A percentile compares a stretch with the other conserved stretches of the same genome.
These are phyloP conservation scores for Julus scanicus DNA, from an alignment of 2,888 invertebrate species.

Conservation along the genomic window DNA sequence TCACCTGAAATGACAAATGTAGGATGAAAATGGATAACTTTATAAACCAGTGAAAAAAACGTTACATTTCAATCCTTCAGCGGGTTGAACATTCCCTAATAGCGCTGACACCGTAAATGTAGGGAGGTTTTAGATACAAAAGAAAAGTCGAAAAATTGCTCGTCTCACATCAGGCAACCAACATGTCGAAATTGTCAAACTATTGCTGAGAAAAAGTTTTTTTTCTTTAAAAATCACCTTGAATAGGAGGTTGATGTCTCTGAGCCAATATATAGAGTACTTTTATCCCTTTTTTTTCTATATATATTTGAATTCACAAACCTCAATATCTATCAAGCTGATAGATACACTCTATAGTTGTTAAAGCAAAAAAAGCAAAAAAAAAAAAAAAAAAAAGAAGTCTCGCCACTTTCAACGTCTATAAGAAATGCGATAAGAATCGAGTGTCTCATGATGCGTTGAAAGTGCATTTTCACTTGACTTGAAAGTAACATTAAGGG, in stretches of 20 bases:
- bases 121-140: constrained; percentile 13
- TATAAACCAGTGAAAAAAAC: constrained; percentile 13
- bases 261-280: constrained; percentile 37
- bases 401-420: neutral
- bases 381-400: neutral
- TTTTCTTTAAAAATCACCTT: constrained; percentile 36
- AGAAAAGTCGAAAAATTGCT: constrained; percentile 37
- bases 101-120: constrained; percentile 9
- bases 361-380: constrained; percentile 8
- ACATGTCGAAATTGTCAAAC: constrained; percentile 37
- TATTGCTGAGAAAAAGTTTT: neutral
- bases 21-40: neutral
- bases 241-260: constrained; percentile 13
- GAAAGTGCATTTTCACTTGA: constrained; percentile 50
- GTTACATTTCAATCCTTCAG: constrained; percentile 4
- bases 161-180: constrained; percentile 17
- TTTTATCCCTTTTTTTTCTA: neutral
- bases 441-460: constrained; percentile 49
- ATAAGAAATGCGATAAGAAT: constrained; percentile 49
- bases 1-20: neutral
- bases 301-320: neutral
- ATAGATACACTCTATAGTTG: constrained; percentile 36
- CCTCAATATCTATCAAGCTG: constrained; percentile 44
- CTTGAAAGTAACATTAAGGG: constrained; percentile 48
- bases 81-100: neutral